These are phyloP conservation scores for Plecturocebus donacophilus DNA, from an alignment of 2,113 vertebrate genomes.

Conservation along the genomic window DNA sequence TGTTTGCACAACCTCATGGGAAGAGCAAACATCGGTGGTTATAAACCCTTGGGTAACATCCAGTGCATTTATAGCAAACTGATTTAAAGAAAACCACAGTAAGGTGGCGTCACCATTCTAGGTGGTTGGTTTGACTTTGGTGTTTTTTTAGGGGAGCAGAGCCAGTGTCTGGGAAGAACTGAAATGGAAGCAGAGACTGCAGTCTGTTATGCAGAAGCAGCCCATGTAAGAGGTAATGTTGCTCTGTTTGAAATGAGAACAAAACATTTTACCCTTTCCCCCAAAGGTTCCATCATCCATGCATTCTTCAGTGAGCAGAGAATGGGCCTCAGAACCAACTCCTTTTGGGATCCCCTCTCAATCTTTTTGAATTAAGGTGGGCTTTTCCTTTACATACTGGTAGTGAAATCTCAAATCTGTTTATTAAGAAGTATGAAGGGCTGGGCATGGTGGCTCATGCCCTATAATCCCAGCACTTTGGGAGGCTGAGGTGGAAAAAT, in stretches of 20 bases:
- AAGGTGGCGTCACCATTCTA: background rate
- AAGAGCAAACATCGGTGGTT: conserved; percentile 1
- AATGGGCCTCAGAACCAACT: background rate
- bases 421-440: background rate
- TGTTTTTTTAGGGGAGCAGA: background rate
- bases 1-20: background rate
- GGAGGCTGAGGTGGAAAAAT: too few species aligned
- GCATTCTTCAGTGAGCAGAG: background rate
- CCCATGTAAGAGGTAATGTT: background rate
- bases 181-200: background rate
- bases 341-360: background rate
- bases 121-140: background rate
- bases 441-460: too few species aligned
- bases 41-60: background rate
- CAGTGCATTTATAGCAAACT: background rate
- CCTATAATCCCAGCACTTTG: too few species aligned
- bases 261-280: background rate
- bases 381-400: background rate
- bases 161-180: background rate
- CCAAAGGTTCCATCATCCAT: background rate
- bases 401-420: background rate
- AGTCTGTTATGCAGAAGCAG: background rate
- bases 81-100: background rate
- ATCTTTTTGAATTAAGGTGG: background rate
- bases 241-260: background rate